Percentiles rank a stretch among this genome's conserved stretches.
Conservation (phyloP, 2,113 vertebrate species). For the Solea senegalensis region DNA sequence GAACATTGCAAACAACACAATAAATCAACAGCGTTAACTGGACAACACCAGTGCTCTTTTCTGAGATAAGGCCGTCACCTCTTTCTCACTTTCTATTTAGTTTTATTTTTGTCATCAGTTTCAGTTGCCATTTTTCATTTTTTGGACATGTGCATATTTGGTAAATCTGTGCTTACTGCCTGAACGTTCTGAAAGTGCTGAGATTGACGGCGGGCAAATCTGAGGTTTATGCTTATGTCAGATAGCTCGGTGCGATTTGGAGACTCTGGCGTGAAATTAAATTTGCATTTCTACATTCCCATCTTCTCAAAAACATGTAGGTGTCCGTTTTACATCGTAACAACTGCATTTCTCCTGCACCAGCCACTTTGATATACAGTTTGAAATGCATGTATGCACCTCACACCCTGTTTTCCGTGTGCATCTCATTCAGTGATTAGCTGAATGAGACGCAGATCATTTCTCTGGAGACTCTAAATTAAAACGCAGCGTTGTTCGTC, state of each 20-base stretch:
- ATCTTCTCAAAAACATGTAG: too few species aligned
- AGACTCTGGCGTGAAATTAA: conserved; percentile 14
- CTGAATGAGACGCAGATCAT: too few species aligned
- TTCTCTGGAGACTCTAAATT: too few species aligned
- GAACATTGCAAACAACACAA: too few species aligned
- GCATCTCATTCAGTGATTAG: conserved; percentile 7
- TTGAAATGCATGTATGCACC: background rate
- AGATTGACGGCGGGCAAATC: background rate
- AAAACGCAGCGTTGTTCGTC: too few species aligned
- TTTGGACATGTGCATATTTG: conserved; percentile 12
- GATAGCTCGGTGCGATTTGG: background rate
- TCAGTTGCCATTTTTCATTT: conserved; percentile 22
- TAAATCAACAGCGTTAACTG: too few species aligned
- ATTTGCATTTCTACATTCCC: too few species aligned
- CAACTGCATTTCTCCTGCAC: background rate
- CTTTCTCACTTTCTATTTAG: background rate
- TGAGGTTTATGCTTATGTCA: conserved; percentile 5
- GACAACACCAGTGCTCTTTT: background rate
- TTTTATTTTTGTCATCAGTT: too few species aligned
- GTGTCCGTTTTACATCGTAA: background rate
- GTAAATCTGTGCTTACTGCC: background rate
- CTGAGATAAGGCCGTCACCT: background rate
- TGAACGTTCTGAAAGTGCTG: background rate
- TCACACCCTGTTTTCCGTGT: background rate
- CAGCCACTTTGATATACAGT: background rate